Evolutionary conservation across 2,888 invertebrate species (phyloP).

Genomic region (Gymnosoma rotundatum): DNA sequence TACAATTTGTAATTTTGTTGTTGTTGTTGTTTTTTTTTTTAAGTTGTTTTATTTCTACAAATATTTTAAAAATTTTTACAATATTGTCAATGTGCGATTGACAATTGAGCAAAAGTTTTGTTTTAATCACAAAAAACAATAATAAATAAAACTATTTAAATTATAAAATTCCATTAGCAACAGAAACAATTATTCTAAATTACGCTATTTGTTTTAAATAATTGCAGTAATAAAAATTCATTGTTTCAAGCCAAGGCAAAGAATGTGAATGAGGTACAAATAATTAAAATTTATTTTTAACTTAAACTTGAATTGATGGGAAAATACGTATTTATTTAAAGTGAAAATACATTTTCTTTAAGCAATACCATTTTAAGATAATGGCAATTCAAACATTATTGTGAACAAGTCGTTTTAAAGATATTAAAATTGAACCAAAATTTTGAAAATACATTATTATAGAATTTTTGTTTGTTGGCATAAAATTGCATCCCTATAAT

Average conservation of each 20-base stretch:
- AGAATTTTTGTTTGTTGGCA: too few species aligned
- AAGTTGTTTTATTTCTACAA: background rate
- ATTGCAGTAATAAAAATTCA: background rate
- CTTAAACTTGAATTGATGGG: background rate
- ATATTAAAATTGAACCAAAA: too few species aligned
- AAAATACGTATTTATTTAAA: background rate
- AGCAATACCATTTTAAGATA: too few species aligned
- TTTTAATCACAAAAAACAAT: slow-evolving; percentile 4
- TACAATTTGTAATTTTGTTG: background rate
- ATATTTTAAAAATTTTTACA: slow-evolving; percentile 7
- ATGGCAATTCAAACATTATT: too few species aligned
- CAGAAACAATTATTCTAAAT: too few species aligned
- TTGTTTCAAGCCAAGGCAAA: background rate
- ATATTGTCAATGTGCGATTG: slow-evolving; percentile 1
- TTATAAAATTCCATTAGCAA: slow-evolving; percentile 28
- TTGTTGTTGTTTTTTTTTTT: background rate
- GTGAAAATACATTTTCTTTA: too few species aligned
- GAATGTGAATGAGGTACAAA: background rate
- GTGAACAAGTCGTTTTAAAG: too few species aligned
- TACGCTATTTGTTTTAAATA: background rate
- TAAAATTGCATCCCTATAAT: too few species aligned
- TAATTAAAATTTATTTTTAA: background rate
- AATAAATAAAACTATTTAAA: slow-evolving; percentile 13
- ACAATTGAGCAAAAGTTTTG: slow-evolving; percentile 5
- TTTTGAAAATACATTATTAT: too few species aligned